Conservation (phyloP, 2,113 vertebrate species). For the Oncorhynchus kisutch region DNA sequence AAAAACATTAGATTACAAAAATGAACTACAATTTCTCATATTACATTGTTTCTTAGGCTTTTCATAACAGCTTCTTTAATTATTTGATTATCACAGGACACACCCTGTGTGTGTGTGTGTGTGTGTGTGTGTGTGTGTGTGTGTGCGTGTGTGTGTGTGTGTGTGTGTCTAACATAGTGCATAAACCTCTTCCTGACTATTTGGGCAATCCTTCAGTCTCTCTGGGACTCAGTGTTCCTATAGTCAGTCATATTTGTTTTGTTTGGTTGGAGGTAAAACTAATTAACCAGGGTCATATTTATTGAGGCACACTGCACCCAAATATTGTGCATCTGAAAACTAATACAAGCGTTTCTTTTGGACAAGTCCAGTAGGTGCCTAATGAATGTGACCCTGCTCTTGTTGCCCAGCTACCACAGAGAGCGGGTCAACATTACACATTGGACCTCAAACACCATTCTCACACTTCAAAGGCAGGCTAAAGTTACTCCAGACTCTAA, state of each 20-base stretch:
- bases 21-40: too few species aligned
- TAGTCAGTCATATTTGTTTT: not conserved
- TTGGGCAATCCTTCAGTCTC: not conserved
- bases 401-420: slow-evolving; percentile 60
- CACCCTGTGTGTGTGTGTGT: too few species aligned
- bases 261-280: not conserved
- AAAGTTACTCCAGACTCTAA: slow-evolving; percentile 49
- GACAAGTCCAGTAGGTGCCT: not conserved
- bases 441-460: slow-evolving; percentile 47
- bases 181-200: not conserved
- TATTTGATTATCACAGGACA: too few species aligned
- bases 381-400: slow-evolving; percentile 59
- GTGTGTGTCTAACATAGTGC: too few species aligned
- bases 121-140: too few species aligned
- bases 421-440: slow-evolving; percentile 47
- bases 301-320: too few species aligned
- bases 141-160: too few species aligned
- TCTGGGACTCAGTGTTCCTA: not conserved
- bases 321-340: too few species aligned
- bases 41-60: too few species aligned
- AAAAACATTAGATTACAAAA: too few species aligned
- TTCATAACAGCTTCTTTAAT: too few species aligned
- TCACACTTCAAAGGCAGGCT: slow-evolving; percentile 51
- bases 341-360: slow-evolving; percentile 1
- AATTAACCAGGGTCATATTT: not conserved